These are phyloP conservation scores for Neosalanx taihuensis DNA, from an alignment of 2,797 vertebrate genomes.

Conservation along the genomic window DNA sequence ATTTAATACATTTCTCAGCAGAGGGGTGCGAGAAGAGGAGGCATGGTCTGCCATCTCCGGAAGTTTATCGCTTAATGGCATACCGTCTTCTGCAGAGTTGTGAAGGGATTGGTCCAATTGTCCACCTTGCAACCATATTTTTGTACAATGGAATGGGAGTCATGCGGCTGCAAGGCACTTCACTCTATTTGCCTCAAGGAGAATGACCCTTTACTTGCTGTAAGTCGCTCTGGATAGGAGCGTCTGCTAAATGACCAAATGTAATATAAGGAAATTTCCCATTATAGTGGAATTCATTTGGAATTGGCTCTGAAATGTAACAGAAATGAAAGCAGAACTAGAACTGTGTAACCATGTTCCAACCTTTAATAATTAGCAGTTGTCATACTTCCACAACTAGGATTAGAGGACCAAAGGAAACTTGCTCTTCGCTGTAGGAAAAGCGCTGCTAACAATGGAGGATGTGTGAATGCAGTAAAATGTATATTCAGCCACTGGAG, in stretches of 20 bases:
- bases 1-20: conserved; percentile 43
- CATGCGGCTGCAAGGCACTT: too few species aligned
- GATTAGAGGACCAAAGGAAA: too few species aligned
- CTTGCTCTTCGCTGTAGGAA: too few species aligned
- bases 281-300: not conserved
- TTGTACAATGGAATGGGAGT: not conserved
- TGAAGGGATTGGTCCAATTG: conserved; percentile 20
- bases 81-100: not conserved
- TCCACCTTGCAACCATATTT: conserved; percentile 29
- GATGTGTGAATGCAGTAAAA: not conserved
- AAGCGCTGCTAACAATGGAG: too few species aligned
- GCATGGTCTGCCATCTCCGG: conserved; percentile 25
- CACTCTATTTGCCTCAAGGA: too few species aligned
- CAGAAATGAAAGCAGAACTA: not conserved
- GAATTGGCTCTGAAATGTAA: not conserved
- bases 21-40: conserved; percentile 46
- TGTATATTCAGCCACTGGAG: not conserved
- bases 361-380: too few species aligned
- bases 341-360: too few species aligned
- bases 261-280: too few species aligned
- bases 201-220: too few species aligned
- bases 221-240: too few species aligned
- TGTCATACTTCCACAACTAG: too few species aligned
- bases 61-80: not conserved
- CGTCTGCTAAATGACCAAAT: not conserved